Evolutionary conservation across 2,888 invertebrate genomes (phyloP).

Genomic region (Lithophane ornitopus): DNA sequence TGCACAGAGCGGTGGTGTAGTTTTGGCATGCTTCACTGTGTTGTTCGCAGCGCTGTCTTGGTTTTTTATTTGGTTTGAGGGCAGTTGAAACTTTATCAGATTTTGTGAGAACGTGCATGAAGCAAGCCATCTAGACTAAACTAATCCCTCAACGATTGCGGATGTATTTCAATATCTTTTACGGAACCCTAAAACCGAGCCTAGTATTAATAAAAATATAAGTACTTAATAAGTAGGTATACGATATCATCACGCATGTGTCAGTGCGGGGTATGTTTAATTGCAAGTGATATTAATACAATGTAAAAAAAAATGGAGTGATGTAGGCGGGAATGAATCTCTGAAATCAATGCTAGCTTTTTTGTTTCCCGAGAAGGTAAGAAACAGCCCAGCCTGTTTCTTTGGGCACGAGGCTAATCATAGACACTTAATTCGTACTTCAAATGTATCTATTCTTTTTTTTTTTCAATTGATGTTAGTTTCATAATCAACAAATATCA

Average conservation of each 20-base stretch:
- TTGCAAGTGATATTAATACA: slow-evolving; percentile 34
- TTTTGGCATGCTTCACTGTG: no score
- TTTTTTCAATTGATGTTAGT: no score
- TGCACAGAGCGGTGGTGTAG: no score
- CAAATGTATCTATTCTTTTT: no score
- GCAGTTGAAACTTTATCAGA: background rate
- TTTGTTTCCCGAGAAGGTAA: background rate
- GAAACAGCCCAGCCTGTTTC: no score
- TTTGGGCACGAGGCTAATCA: background rate
- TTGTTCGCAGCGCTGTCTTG: no score
- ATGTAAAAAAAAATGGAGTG: background rate
- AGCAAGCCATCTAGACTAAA: background rate
- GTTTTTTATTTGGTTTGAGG: no score
- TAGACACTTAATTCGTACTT: no score
- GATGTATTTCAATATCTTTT: background rate
- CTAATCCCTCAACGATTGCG: background rate
- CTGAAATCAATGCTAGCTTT: slow-evolving; percentile 2
- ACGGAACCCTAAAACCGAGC: slow-evolving; percentile 27
- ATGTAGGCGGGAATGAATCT: background rate
- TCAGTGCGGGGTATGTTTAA: slow-evolving; percentile 22
- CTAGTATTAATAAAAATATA: slow-evolving; percentile 23
- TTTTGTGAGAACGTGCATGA: background rate
- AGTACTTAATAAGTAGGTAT: slow-evolving; percentile 25
- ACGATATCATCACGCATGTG: slow-evolving; percentile 45
- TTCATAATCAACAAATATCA: no score